phyloP scores from a whole-genome alignment of 2,113 vertebrate species.

The Prunella himalayana region DNA sequence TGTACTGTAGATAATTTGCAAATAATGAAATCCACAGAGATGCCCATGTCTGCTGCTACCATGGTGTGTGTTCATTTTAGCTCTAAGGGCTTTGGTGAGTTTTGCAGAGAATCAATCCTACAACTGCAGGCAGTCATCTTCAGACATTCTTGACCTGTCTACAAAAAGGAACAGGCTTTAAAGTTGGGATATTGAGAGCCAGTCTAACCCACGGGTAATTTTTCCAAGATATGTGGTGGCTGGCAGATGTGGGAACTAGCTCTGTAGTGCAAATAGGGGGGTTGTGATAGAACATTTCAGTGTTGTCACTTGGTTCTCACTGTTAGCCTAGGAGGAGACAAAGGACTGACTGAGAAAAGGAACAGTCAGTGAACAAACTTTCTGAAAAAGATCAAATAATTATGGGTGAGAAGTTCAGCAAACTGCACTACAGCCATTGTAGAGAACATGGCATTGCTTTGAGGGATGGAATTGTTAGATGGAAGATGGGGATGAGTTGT shows the following conservation, averaged over 20 bases:
- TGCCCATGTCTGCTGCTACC: background rate
- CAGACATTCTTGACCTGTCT: background rate
- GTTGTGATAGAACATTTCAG: background rate
- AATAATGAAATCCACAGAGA: background rate
- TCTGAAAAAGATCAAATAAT: background rate
- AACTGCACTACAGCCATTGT: background rate
- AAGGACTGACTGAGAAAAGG: background rate
- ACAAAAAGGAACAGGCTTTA: background rate
- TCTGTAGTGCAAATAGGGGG: background rate
- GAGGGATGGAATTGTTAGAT: background rate
- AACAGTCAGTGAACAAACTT: background rate
- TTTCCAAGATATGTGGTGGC: background rate
- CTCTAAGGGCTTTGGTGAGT: background rate
- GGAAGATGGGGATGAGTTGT: background rate
- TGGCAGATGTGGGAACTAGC: background rate
- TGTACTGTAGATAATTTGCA: background rate
- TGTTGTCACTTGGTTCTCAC: background rate
- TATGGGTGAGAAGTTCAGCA: background rate
- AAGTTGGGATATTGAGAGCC: background rate
- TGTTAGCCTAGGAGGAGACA: background rate
- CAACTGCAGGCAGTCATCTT: background rate
- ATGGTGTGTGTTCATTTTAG: rapidly evolving
- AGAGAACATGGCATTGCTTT: background rate
- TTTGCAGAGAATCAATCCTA: background rate
- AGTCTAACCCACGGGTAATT: background rate